Percentiles rank a stretch among this genome's conserved stretches.
phyloP scores from a whole-genome alignment of 2,888 invertebrate species.

The Rhagium mordax region DNA sequence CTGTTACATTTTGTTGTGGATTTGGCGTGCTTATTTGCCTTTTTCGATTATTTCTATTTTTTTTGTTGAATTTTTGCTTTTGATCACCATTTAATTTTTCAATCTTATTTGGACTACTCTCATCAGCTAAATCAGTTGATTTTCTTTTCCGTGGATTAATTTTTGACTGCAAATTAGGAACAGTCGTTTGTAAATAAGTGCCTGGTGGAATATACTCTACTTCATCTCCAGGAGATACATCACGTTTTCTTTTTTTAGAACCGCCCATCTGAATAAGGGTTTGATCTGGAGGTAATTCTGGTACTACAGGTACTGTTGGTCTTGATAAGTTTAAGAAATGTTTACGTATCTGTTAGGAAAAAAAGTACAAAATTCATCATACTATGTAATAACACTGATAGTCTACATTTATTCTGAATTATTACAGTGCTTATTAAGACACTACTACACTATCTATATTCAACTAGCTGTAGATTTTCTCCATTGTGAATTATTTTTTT shows the following conservation, averaged over 20 bases:
- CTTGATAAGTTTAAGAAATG: conserved; percentile 61
- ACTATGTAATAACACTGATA: too few relatives aligned
- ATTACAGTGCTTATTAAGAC: too few relatives aligned
- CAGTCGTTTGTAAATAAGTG: conserved; percentile 46
- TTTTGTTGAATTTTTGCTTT: conserved; percentile 24
- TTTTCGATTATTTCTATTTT: not conserved
- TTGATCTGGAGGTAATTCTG: conserved; percentile 30
- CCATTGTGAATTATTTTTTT: too few relatives aligned
- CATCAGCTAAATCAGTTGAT: conserved; percentile 21
- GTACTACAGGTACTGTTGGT: conserved; percentile 32
- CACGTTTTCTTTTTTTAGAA: conserved; percentile 61
- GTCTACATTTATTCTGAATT: too few relatives aligned
- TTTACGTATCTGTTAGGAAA: conserved; percentile 58
- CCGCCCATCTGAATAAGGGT: conserved; percentile 59
- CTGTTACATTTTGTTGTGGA: not conserved
- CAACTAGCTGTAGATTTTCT: too few relatives aligned
- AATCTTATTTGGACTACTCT: conserved; percentile 10
- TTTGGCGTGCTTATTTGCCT: not conserved
- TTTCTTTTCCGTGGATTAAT: conserved; percentile 58
- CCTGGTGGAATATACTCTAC: conserved; percentile 26
- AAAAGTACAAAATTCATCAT: too few relatives aligned
- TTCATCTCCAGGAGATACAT: conserved; percentile 33
- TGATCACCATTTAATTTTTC: conserved; percentile 1
- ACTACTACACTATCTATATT: too few relatives aligned
- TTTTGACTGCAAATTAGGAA: conserved; percentile 56